Evolutionary conservation across 1,140 invertebrate genomes (phyloP), one percentile per base, ranked within the genome.

Genomic region (Papilio aristodemus): DNA sequence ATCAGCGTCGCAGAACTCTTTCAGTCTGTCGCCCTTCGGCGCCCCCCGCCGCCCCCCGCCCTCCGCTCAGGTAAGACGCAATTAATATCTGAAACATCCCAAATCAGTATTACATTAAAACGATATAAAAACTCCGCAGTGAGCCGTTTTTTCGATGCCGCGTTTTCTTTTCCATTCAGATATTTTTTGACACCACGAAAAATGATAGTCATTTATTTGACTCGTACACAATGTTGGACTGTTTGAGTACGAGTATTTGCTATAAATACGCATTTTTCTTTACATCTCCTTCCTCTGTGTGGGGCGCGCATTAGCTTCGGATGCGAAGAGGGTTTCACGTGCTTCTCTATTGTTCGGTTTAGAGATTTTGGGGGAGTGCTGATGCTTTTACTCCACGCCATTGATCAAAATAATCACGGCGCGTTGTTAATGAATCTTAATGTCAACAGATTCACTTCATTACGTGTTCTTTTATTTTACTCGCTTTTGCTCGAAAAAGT

Each of bases 241-340:
- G 87, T 91, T 91, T 89, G 89, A 91, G 87, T 90, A 89, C 86
- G 86, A 89, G 86, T 91, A 91, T 91, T 91, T 89, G 89, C 89
- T 91, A 91, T 91, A 91, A 91, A 91, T 91, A 91, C 87, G 87
- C 79, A 91, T 91, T 91, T 91, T 91, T 91, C 89, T 90, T 85
- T 88, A 83, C 87, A 89, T 90, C 87, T 90, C 84, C 87, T 89
- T 89, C 81, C 83, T 85, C 79, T 75, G 79, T 83, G 80, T 91
- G 82, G 89, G 89, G 87, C 87, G 87, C 85, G 84, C 83, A 86
- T 89, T 89, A 89, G 86, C 84, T 84, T 84, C 80, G 77, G 77
- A 76, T 79, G 73, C 80, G 78, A 80, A 88, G 86, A 85, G 86
- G 87, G 86, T 78, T 84, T 87, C 82, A 85, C 84, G 84, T 87